Evolutionary conservation across 37 sponge, comb jelly and placozoan genomes (phyloP).

Genomic region (Geodia barretti): DNA sequence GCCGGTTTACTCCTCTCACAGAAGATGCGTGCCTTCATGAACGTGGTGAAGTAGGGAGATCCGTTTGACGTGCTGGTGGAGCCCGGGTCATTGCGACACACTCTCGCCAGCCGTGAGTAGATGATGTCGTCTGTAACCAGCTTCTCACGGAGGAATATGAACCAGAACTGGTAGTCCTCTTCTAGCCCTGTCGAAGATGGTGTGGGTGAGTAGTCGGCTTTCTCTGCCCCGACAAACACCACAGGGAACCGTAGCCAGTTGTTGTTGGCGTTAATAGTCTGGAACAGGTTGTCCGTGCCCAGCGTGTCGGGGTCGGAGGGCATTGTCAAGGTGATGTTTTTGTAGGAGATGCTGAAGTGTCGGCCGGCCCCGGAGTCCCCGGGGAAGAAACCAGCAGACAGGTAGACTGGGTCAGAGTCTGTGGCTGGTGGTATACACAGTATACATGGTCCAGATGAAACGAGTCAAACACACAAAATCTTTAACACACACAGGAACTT

Average conservation of each 20-base stretch:
- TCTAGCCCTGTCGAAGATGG: not conserved
- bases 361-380: not conserved
- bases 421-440: not conserved
- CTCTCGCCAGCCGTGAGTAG: conserved; percentile 3
- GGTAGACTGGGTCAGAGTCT: not conserved
- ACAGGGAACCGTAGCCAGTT: conserved; percentile 19
- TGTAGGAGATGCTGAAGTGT: conserved; percentile 7
- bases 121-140: not conserved
- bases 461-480: too few species aligned
- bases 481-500: too few species aligned
- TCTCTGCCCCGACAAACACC: conserved; percentile 1
- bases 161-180: conserved; percentile 9
- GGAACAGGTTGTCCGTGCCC: not conserved
- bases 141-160: conserved; percentile 22
- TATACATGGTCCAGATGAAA: too few species aligned
- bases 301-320: not conserved
- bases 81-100: conserved; percentile 26
- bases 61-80: not conserved
- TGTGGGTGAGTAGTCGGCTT: not conserved
- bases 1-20: conserved; percentile 9
- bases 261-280: not conserved
- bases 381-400: conserved; percentile 2
- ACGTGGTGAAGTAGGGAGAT: not conserved
- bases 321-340: not conserved
- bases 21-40: conserved; percentile 31